Evolutionary conservation across 2,888 invertebrate species (phyloP), one percentile per base, ranked within the genome.

Genomic region (Agrilus cyanescens): DNA sequence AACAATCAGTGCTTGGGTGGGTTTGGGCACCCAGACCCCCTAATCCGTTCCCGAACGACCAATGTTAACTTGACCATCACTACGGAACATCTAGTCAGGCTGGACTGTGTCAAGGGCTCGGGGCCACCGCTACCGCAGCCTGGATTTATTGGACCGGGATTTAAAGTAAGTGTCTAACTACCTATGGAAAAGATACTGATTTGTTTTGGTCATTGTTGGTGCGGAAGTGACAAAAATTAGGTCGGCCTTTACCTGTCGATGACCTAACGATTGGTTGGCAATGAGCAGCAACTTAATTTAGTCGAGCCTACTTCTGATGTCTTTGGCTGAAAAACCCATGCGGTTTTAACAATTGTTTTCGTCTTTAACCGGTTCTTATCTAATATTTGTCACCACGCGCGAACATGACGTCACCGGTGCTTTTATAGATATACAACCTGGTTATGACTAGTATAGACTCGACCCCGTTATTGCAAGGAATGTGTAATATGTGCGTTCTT

Each of bases 61-160:
- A 60, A 66, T 66, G 66, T 66, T 65, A 58, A 65, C 66, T 59
- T 66, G 65, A 66, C 64, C 62, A 57, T 57, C 59, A 57, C 60
- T 59, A 62, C 60, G 59, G 59, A 62, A 61, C 59, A 54, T 57
- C 59, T 58, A 53, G 56, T 59, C 58, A 58, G 60, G 58, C 60
- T 58, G 63, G 63, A 60, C 57, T 58, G 59, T 57, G 57, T 58
- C 57, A 57, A 57, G 62, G 60, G 61, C 62, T 59, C 58, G 63
- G 62, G 62, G 62, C 62, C 59, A 62, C 61, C 60, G 63, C 61
- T 60, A 62, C 62, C 64, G 62, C 60, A 61, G 63, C 62, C 63
- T 60, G 59, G 57, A 62, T 57, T 62, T 64, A 65, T 64, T 62
- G 65, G 63, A 64, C 61, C 58, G 61, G 62, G 61, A 59, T 57